phyloP scores from a whole-genome alignment of 2,113 vertebrate genomes.

The Tachysurus vachellii region DNA sequence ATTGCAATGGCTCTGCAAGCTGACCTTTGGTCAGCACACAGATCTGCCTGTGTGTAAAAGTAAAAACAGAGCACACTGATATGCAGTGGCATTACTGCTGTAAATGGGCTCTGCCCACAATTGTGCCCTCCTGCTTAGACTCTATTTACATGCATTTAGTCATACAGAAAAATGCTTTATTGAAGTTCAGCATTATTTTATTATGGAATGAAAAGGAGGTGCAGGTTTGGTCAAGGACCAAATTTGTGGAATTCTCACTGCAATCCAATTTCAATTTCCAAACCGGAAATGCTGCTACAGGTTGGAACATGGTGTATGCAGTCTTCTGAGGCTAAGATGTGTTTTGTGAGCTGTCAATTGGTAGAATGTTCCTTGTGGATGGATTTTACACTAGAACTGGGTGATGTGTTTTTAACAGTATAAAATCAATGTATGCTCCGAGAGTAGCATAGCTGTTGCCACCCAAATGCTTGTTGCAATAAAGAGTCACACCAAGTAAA shows the following conservation, averaged over 20 bases:
- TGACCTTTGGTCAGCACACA: slow-evolving; percentile 28
- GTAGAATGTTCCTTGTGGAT: background rate
- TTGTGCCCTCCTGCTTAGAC: background rate
- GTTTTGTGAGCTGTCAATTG: background rate
- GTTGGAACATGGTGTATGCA: background rate
- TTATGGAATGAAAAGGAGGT: background rate
- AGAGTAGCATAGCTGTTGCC: background rate
- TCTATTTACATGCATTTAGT: background rate
- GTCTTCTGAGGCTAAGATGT: background rate
- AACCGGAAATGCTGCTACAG: background rate
- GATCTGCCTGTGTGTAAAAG: slow-evolving; percentile 9
- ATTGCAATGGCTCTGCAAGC: background rate
- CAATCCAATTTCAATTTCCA: background rate
- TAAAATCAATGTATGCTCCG: background rate
- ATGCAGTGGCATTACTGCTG: background rate
- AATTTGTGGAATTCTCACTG: background rate
- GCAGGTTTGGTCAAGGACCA: slow-evolving; percentile 19
- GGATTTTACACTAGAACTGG: background rate
- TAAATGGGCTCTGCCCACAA: background rate
- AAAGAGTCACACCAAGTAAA: background rate
- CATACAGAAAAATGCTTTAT: background rate
- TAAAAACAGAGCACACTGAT: slow-evolving; percentile 10
- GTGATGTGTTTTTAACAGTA: background rate
- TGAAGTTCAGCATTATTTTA: background rate
- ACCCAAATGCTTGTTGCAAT: background rate